phyloP scores from a whole-genome alignment of 2,797 vertebrate species.

The Gephyroberyx darwinii region DNA sequence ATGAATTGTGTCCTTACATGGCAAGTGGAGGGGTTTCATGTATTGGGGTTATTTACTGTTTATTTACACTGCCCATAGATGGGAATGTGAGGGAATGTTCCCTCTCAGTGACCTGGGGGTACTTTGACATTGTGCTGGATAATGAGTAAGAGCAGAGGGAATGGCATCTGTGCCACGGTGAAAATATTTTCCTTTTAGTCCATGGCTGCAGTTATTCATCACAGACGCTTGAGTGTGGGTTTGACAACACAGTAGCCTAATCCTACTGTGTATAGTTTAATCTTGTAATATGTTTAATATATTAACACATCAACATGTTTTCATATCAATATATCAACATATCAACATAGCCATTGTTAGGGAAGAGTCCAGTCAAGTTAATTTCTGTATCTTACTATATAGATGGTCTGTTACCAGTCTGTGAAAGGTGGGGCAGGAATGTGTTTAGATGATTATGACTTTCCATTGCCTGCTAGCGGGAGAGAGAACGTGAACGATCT shows the following conservation, averaged over 20 bases:
- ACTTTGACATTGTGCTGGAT: conserved; percentile 69
- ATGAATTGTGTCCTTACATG: conserved; percentile 70
- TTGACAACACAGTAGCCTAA: conserved; percentile 50
- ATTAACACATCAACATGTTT: conserved; percentile 54
- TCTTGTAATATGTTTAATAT: conserved; percentile 59
- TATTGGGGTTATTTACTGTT: conserved; percentile 61
- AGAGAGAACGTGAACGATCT: background rate
- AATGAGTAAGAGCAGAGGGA: conserved; percentile 71
- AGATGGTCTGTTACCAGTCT: conserved; percentile 33
- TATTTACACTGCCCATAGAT: conserved; percentile 76
- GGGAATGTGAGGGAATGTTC: conserved; percentile 72
- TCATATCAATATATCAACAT: conserved; percentile 55
- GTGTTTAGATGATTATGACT: conserved; percentile 68
- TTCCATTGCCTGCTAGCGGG: conserved; percentile 52
- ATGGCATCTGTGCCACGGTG: conserved; percentile 73
- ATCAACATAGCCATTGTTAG: conserved; percentile 51
- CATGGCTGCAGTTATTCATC: conserved; percentile 63
- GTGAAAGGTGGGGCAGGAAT: conserved; percentile 61
- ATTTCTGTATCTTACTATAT: conserved; percentile 14
- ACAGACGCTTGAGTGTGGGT: conserved; percentile 38
- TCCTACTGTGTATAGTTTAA: conserved; percentile 29
- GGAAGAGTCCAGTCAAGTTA: conserved; percentile 36
- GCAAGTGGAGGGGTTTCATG: conserved; percentile 61
- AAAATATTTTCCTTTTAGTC: conserved; percentile 72
- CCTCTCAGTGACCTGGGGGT: conserved; percentile 65